phyloP scores from a whole-genome alignment of 2,888 invertebrate genomes.

The Xestia rhomboidea region DNA sequence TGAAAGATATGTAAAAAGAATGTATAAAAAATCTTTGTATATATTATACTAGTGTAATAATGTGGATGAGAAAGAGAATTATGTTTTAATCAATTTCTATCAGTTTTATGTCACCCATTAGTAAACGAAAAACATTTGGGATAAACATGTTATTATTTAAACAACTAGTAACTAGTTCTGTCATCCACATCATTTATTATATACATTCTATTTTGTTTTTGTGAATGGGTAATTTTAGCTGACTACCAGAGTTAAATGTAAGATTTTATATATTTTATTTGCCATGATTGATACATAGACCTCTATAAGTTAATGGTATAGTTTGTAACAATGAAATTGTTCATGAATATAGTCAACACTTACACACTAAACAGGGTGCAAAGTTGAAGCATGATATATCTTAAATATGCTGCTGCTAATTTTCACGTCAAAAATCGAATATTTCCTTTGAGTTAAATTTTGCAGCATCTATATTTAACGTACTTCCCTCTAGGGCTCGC shows the following conservation, averaged over 20 bases:
- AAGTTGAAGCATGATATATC: not conserved
- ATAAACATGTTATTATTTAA: slow-evolving; percentile 56
- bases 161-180: slow-evolving; percentile 60
- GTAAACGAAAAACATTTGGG: slow-evolving; percentile 44
- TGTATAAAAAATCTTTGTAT: slow-evolving; percentile 85
- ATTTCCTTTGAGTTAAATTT: not conserved
- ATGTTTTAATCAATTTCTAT: slow-evolving; percentile 58
- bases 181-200: slow-evolving; percentile 66
- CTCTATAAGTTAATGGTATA: slow-evolving; percentile 52
- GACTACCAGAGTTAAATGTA: slow-evolving; percentile 80
- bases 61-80: slow-evolving; percentile 73
- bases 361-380: not conserved
- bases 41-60: slow-evolving; percentile 74
- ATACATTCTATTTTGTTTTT: slow-evolving; percentile 75
- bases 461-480: not conserved
- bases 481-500: not conserved
- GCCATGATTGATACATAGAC: slow-evolving; percentile 70
- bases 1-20: slow-evolving; percentile 82
- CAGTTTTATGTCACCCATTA: slow-evolving; percentile 49
- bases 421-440: not conserved
- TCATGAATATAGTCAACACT: slow-evolving; percentile 51
- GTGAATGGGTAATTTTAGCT: slow-evolving; percentile 86
- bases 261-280: slow-evolving; percentile 71
- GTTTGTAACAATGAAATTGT: slow-evolving; percentile 66
- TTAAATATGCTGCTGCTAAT: slow-evolving; percentile 1